A percentile compares a stretch with the other conserved stretches of the same genome.
These are phyloP conservation scores for Archips xylosteana DNA, from an alignment of 2,888 invertebrate species.

Conservation along the genomic window DNA sequence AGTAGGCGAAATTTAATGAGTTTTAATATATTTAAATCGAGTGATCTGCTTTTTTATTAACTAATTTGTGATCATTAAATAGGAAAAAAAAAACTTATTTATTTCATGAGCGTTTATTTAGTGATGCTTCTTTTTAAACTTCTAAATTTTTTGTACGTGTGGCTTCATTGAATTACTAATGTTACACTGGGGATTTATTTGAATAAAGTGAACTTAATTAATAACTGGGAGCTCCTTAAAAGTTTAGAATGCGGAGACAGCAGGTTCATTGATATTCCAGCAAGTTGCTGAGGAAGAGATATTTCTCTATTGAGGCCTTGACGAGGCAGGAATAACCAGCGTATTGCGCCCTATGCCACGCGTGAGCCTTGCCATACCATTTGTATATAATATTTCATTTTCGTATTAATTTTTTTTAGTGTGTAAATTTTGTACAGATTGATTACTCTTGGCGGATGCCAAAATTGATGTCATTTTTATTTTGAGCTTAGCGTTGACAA, in stretches of 20 bases:
- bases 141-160: background rate
- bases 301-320: background rate
- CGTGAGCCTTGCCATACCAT: constrained; percentile 24
- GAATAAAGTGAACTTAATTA: background rate
- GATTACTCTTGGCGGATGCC: background rate
- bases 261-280: background rate
- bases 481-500: background rate
- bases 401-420: constrained; percentile 7
- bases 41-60: background rate
- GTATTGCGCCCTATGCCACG: background rate
- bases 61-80: background rate
- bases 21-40: background rate
- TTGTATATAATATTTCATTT: constrained; percentile 16
- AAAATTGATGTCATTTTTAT: background rate
- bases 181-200: background rate
- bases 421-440: constrained; percentile 32
- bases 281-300: background rate
- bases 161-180: background rate
- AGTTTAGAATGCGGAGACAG: background rate
- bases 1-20: background rate
- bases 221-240: background rate
- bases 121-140: background rate
- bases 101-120: background rate
- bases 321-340: background rate
- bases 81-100: background rate